Percentiles rank a stretch among this genome's conserved stretches.
Evolutionary conservation across 92 coral and sea anemone genomes (phyloP).

Genomic region (Muricea muricata): DNA sequence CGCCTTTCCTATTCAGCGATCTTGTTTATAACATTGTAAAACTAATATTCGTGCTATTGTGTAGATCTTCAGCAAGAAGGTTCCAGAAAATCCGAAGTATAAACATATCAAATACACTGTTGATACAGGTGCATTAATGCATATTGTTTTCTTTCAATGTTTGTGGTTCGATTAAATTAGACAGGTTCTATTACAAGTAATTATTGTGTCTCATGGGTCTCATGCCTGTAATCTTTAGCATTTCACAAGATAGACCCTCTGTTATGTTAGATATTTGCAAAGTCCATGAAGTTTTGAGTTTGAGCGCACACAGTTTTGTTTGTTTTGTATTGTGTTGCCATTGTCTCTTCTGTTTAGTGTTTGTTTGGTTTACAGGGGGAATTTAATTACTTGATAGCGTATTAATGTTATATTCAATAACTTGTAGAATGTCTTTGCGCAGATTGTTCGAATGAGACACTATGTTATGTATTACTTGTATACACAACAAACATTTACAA

Average conservation of each 20-base stretch:
- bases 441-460: too few species aligned
- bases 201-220: neutral
- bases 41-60: conserved; percentile 13
- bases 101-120: conserved; percentile 90
- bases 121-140: conserved; percentile 80
- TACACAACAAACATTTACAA: too few species aligned
- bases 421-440: too few species aligned
- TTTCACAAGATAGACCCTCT: neutral
- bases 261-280: too few species aligned
- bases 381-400: neutral
- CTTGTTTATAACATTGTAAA: neutral
- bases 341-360: neutral
- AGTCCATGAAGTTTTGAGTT: neutral
- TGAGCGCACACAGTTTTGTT: neutral
- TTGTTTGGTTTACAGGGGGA: neutral
- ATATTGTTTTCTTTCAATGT: neutral
- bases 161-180: neutral
- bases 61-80: conserved; percentile 88
- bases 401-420: neutral
- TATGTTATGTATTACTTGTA: too few species aligned
- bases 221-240: neutral
- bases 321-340: neutral
- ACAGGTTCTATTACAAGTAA: neutral
- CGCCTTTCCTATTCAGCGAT: neutral
- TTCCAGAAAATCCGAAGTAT: conserved; percentile 96